Evolutionary conservation across 2,113 vertebrate genomes (phyloP), one percentile per base, ranked within the genome.

Genomic region (Megaptera novaeangliae): DNA sequence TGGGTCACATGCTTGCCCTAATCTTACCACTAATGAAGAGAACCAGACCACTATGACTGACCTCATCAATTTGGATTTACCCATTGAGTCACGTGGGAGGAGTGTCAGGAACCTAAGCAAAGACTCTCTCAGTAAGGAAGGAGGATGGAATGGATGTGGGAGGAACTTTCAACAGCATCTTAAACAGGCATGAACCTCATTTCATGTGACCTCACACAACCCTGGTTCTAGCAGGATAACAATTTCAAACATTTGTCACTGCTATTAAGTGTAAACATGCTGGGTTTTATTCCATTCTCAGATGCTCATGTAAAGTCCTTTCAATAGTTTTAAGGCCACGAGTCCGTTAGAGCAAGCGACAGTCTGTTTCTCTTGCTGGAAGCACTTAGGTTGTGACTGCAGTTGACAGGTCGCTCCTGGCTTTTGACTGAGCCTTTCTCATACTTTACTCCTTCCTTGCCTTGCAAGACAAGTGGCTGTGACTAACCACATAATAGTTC

Each of bases 361-460:
- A 25, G 57, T n/a, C 46, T 0, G 0, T 61, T 27, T 63, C 55
- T 61, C 36, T 27, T 14, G 34, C 31, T 41, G 2, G 5, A 27
- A 41, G 59, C 27, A 3, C 34, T 4, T 23, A 8, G 6, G 6
- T 6, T 14, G 46, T 12, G 36, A 36, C 2, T 31, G 5, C 11
- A 13, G 1, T 8, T 10, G 21, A 4, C 31, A 55, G 69, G 69
- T 52, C 0, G 3, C 5, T 15, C 39, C 25, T 29, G 23, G n/a
- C 68, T 20, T 31, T 66, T 9, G 17, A 61, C 66, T 59, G 80
- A 36, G 21, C 14, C 17, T 21, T 63, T 64, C 27, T 57, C 25
- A 1, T 10, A 46, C 31, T 59, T 59, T 6, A 18, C 31, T 31
- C 57, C 21, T 74, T 69, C 39, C 66, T 84, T 89, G 2, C 34